Evolutionary conservation across 2,797 vertebrate species (phyloP).

Genomic region (Gallinago nigripennis): DNA sequence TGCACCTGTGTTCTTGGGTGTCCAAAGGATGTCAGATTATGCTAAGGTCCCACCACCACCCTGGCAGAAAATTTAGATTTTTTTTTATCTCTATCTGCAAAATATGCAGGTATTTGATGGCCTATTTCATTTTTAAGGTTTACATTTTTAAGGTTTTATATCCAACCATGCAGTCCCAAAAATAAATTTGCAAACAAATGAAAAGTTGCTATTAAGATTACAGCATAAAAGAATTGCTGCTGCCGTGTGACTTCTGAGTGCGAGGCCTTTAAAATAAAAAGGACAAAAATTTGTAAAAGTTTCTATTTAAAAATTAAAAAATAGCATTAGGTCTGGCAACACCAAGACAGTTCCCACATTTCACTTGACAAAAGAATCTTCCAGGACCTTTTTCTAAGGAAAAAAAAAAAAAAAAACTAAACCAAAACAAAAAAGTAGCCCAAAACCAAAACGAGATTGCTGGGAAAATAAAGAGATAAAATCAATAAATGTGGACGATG

Average conservation of each 20-base stretch:
- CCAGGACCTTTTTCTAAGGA: neutral
- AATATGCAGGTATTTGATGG: neutral
- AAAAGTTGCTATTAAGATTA: neutral
- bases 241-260: neutral
- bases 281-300: neutral
- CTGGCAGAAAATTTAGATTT: neutral
- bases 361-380: neutral
- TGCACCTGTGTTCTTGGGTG: neutral
- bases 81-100: neutral
- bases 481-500: neutral
- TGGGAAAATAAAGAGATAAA: neutral
- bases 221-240: neutral
- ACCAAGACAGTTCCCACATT: neutral
- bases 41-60: no score
- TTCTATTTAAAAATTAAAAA: neutral
- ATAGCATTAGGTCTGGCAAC: neutral
- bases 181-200: neutral
- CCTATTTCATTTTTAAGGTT: neutral
- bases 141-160: neutral
- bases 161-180: fast-evolving
- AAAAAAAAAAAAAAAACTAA: neutral
- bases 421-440: neutral
- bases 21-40: neutral
- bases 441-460: neutral
- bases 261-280: neutral